Evolutionary conservation across 2,888 invertebrate species (phyloP).

Genomic region (Ischnus inquisitorius): DNA sequence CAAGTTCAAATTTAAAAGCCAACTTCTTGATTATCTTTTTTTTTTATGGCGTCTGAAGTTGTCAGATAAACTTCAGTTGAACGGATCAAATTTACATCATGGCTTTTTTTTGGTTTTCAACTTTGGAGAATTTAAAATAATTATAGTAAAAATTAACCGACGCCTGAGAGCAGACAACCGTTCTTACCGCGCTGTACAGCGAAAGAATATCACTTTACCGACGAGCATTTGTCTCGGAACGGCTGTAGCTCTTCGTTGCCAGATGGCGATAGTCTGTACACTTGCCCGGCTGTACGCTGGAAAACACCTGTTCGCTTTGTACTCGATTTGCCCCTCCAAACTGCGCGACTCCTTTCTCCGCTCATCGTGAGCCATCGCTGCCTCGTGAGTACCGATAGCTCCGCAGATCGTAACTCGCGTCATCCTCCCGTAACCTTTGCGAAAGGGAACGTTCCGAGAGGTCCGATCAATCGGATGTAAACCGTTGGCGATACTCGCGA

Average conservation of each 20-base stretch:
- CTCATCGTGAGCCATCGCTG: conserved; percentile 24
- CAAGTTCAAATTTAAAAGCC: background rate
- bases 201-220: conserved; percentile 47
- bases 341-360: conserved; percentile 15
- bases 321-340: conserved; percentile 1
- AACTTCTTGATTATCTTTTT: background rate
- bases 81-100: background rate
- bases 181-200: conserved; percentile 33
- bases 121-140: background rate
- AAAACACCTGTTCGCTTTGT: conserved; percentile 71
- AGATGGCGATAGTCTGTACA: conserved; percentile 74
- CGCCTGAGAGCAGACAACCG: conserved; percentile 57
- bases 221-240: conserved; percentile 12
- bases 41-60: background rate
- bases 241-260: conserved; percentile 54
- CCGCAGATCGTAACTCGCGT: conserved; percentile 26
- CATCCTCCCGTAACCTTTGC: conserved; percentile 66
- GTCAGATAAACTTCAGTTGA: background rate
- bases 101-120: background rate
- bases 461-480: conserved; percentile 15
- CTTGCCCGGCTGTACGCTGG: conserved; percentile 39
- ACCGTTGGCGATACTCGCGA: background rate
- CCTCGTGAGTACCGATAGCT: conserved; percentile 2
- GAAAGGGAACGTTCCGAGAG: conserved; percentile 28
- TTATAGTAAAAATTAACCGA: background rate